Conservation (phyloP, 2,797 vertebrate genomes). For the Natrix natrix region DNA sequence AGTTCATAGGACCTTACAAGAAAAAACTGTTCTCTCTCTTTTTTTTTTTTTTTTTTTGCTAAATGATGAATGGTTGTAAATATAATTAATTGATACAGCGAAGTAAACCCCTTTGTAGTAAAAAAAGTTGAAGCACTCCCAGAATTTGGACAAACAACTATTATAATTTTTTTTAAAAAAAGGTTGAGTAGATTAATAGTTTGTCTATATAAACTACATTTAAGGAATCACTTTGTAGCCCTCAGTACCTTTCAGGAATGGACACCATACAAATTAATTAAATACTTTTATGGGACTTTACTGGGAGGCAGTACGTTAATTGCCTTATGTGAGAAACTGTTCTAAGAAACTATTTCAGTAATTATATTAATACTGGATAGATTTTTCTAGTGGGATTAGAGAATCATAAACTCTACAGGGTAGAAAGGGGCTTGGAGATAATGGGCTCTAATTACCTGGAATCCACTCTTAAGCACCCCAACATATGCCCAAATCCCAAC, state of each 20-base stretch:
- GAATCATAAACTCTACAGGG: not conserved
- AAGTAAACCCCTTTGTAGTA: not conserved
- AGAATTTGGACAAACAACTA: not conserved
- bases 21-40: not conserved
- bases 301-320: not conserved
- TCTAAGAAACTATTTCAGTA: not conserved
- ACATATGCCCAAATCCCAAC: not conserved
- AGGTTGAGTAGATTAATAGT: not conserved
- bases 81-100: not conserved
- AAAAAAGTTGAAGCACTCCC: not conserved
- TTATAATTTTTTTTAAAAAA: too few relatives aligned
- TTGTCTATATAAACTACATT: not conserved
- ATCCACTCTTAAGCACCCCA: not conserved
- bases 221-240: not conserved
- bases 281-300: not conserved
- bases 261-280: not conserved
- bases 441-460: not conserved
- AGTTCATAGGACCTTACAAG: not conserved
- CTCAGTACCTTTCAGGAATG: not conserved
- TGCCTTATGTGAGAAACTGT: not conserved
- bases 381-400: not conserved
- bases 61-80: not conserved
- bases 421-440: not conserved
- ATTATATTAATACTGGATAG: not conserved
- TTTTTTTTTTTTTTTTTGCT: not conserved